A percentile compares a stretch with the other conserved stretches of the same genome.
Evolutionary conservation across 2,113 vertebrate species (phyloP).

Genomic region (Platichthys stellatus): DNA sequence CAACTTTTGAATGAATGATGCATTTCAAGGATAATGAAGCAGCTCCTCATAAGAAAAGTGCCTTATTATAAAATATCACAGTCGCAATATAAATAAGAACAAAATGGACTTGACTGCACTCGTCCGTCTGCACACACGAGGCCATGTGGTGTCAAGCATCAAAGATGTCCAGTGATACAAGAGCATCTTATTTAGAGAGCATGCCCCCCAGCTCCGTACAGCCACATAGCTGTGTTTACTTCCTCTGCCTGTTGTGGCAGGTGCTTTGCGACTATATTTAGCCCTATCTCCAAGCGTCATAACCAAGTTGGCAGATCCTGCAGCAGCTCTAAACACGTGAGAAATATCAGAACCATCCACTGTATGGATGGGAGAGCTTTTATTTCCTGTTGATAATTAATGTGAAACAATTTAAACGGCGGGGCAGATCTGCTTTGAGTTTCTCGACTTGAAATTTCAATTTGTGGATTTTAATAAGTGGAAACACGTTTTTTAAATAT

Average conservation of each 20-base stretch:
- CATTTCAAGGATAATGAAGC: no score
- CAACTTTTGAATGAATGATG: neutral
- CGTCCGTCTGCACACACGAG: constrained; percentile 5
- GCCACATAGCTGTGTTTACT: constrained; percentile 61
- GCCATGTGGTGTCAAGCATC: constrained; percentile 1
- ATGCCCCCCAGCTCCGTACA: constrained; percentile 22
- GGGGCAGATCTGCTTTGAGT: neutral
- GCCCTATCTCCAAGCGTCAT: constrained; percentile 79
- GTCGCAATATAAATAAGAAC: neutral
- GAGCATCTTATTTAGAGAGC: constrained; percentile 21
- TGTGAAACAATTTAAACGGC: neutral
- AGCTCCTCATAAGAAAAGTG: no score
- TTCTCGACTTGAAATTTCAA: neutral
- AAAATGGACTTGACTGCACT: neutral
- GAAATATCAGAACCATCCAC: constrained; percentile 64
- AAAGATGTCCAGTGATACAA: constrained; percentile 23
- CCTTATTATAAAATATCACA: neutral
- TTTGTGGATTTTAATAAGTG: neutral
- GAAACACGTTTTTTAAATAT: neutral
- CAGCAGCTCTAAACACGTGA: constrained; percentile 58
- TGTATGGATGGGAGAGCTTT: constrained; percentile 3
- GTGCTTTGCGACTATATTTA: constrained; percentile 78
- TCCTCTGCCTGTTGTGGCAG: constrained; percentile 69
- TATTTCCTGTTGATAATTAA: constrained; percentile 31
- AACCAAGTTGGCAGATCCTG: constrained; percentile 74